Percentiles rank a stretch among this genome's conserved stretches.
phyloP scores from a whole-genome alignment of 2,797 vertebrate genomes.

The Selene dorsalis region DNA sequence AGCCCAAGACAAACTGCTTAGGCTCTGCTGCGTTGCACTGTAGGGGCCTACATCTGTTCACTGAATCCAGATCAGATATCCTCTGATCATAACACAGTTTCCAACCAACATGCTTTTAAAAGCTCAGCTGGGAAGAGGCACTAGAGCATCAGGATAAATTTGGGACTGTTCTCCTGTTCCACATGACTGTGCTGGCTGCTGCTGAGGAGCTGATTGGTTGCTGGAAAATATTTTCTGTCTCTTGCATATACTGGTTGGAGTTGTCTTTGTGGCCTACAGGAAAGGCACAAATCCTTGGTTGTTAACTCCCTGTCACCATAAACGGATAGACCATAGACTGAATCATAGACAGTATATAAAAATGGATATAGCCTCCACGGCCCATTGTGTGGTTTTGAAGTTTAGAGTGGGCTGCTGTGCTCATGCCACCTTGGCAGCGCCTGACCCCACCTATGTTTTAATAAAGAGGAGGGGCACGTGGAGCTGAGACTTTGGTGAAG shows the following conservation, averaged over 20 bases:
- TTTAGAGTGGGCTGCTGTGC: too few relatives aligned
- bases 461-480: too few relatives aligned
- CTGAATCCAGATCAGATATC: slow-evolving; percentile 21
- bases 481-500: too few relatives aligned
- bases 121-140: slow-evolving; percentile 23
- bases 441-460: too few relatives aligned
- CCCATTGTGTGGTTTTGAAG: too few relatives aligned
- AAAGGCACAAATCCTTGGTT: background rate
- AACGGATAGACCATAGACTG: background rate
- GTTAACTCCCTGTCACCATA: background rate
- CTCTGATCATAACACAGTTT: slow-evolving; percentile 32
- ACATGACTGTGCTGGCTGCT: background rate
- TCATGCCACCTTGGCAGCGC: too few relatives aligned
- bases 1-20: slow-evolving; percentile 7
- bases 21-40: slow-evolving; percentile 9
- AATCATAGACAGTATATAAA: background rate
- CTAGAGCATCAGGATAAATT: slow-evolving; percentile 14
- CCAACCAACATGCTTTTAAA: slow-evolving; percentile 23
- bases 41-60: slow-evolving; percentile 30
- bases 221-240: background rate
- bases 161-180: background rate
- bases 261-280: background rate
- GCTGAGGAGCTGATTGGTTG: background rate
- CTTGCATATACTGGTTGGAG: too few relatives aligned
- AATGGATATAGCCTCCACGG: too few relatives aligned